phyloP scores from a whole-genome alignment of 2,888 invertebrate genomes.

The Melieria picta region DNA sequence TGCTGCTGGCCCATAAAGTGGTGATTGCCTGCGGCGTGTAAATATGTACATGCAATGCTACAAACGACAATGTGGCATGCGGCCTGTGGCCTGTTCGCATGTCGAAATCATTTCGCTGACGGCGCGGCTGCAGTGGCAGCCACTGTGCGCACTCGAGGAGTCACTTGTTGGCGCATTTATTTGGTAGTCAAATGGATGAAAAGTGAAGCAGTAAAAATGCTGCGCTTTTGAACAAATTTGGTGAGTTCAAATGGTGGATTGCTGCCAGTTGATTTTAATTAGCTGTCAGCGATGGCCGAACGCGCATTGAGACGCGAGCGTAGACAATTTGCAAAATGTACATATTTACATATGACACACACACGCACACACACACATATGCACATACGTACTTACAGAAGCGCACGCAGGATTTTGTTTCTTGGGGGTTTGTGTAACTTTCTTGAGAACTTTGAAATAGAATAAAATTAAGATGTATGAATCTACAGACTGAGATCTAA shows the following conservation, averaged over 20 bases:
- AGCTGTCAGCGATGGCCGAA: constrained; percentile 1
- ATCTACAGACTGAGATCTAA: no score
- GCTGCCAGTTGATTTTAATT: constrained; percentile 22
- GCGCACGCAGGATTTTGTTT: no score
- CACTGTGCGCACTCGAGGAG: no score
- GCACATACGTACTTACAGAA: no score
- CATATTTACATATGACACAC: no score
- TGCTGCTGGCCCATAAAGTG: neutral
- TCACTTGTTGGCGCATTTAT: constrained; percentile 28
- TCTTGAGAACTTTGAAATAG: no score
- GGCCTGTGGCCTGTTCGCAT: constrained; percentile 10
- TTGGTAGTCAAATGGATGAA: constrained; percentile 33
- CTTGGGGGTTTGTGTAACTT: no score
- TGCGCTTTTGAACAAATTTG: constrained; percentile 8
- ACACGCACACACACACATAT: no score
- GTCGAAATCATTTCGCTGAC: constrained; percentile 7
- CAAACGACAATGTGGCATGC: no score
- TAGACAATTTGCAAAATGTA: no score
- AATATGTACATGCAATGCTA: neutral
- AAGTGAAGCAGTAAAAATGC: constrained; percentile 6
- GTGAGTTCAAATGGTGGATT: constrained; percentile 1
- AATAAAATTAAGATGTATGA: no score
- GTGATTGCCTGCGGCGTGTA: constrained; percentile 6
- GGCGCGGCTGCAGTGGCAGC: neutral
- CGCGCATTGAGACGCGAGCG: no score